phyloP scores from a whole-genome alignment of 1,140 invertebrate genomes.

The Helicoverpa armigera region DNA sequence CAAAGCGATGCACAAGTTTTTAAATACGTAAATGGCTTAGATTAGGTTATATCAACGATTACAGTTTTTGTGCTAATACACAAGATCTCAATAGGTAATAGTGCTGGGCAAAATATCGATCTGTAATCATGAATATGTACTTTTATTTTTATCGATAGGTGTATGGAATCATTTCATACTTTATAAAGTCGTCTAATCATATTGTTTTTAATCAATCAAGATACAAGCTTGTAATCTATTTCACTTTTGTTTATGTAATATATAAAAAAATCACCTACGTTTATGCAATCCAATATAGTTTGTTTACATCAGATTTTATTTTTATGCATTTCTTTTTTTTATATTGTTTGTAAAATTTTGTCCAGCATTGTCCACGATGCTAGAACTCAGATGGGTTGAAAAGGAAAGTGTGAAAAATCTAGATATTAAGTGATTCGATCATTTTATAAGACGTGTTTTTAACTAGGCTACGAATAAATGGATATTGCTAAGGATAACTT shows the following conservation, averaged over 20 bases:
- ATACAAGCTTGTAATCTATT: too few relatives aligned
- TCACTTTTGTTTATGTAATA: too few relatives aligned
- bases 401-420: constrained; percentile 48
- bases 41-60: constrained; percentile 27
- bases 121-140: neutral
- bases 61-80: constrained; percentile 26
- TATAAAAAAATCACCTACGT: too few relatives aligned
- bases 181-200: too few relatives aligned
- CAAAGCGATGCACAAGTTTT: constrained; percentile 44
- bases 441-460: constrained; percentile 53
- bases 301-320: neutral
- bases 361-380: constrained; percentile 34
- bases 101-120: constrained; percentile 27
- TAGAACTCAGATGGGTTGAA: constrained; percentile 38
- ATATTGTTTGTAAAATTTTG: constrained; percentile 21
- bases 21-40: constrained; percentile 49
- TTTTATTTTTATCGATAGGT: too few relatives aligned
- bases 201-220: too few relatives aligned
- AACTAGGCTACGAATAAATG: constrained; percentile 48
- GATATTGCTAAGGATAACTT: constrained; percentile 32
- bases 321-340: constrained; percentile 6
- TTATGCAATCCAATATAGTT: neutral
- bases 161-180: too few relatives aligned
- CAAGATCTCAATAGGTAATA: constrained; percentile 40
- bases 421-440: constrained; percentile 54